Percentiles rank a stretch among this genome's conserved stretches.
phyloP scores from a whole-genome alignment of 2,888 invertebrate species.

The Chouioia cunea region DNA sequence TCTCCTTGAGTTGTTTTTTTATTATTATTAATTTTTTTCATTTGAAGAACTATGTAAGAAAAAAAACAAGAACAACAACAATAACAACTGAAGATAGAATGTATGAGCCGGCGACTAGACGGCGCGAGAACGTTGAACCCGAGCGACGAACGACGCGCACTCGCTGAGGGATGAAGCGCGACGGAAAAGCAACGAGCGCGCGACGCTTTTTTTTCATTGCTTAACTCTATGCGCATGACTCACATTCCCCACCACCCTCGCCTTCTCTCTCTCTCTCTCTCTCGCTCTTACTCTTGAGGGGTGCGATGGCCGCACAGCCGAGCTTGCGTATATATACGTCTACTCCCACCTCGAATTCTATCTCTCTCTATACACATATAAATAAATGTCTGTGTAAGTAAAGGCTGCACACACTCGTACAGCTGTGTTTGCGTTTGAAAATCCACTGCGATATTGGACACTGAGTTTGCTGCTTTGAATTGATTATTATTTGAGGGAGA shows the following conservation, averaged over 20 bases:
- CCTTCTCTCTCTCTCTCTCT: background rate
- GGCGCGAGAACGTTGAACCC: constrained; percentile 18
- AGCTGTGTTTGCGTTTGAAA: too few species aligned
- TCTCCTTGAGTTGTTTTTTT: too few species aligned
- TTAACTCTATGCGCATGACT: too few species aligned
- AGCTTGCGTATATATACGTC: background rate
- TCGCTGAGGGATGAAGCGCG: constrained; percentile 41
- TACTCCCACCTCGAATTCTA: background rate
- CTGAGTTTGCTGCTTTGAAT: constrained; percentile 6
- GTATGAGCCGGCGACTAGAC: too few species aligned
- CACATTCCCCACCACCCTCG: too few species aligned
- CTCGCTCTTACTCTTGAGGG: background rate
- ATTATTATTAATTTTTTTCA: too few species aligned
- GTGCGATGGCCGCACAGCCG: background rate
- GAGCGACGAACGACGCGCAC: constrained; percentile 38
- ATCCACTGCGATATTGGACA: too few species aligned
- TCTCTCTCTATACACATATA: background rate
- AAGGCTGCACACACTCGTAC: background rate
- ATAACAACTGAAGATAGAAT: too few species aligned
- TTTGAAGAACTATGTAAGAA: too few species aligned
- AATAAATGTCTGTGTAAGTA: background rate
- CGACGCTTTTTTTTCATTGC: background rate
- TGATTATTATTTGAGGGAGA: background rate
- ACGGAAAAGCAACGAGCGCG: constrained; percentile 30
- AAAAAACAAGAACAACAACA: too few species aligned